A percentile compares a stretch with the other conserved stretches of the same genome.
These are phyloP conservation scores for Noctua janthe DNA, from an alignment of 2,888 invertebrate genomes.

Conservation along the genomic window DNA sequence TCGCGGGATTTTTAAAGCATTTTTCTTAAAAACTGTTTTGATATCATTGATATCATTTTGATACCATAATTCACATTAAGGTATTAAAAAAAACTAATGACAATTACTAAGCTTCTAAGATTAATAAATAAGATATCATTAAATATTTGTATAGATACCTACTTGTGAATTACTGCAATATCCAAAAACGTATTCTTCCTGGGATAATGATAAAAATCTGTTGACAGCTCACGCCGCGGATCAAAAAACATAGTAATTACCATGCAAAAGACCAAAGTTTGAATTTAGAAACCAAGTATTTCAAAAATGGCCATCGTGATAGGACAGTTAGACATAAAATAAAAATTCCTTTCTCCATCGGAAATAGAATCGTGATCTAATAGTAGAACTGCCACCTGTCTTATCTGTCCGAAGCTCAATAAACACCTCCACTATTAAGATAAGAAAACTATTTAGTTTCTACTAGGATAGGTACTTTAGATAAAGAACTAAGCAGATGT, in stretches of 20 bases:
- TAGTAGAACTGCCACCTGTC: slow-evolving; percentile 41
- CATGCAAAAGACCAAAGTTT: background rate
- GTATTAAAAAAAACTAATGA: background rate
- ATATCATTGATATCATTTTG: background rate
- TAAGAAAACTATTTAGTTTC: slow-evolving; percentile 52
- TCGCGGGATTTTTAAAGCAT: slow-evolving; percentile 7
- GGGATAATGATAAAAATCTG: background rate
- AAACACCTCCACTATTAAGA: slow-evolving; percentile 62
- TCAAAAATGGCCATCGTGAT: background rate
- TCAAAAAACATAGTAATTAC: background rate
- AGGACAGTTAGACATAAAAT: background rate
- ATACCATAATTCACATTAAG: background rate
- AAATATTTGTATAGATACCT: background rate
- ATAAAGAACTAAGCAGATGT: slow-evolving; percentile 49
- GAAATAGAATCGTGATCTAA: slow-evolving; percentile 53
- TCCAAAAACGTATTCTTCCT: background rate
- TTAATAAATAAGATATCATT: background rate
- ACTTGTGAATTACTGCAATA: background rate
- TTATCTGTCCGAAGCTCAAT: slow-evolving; percentile 53
- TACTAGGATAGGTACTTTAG: slow-evolving; percentile 56
- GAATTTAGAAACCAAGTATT: slow-evolving; percentile 2
- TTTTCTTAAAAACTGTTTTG: background rate
- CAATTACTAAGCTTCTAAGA: background rate
- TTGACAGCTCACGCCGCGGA: background rate
- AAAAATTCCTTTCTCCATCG: slow-evolving; percentile 13